A percentile compares a stretch with the other conserved stretches of the same genome.
Evolutionary conservation across 1,140 invertebrate species (phyloP).

Genomic region (Cherax destructor): DNA sequence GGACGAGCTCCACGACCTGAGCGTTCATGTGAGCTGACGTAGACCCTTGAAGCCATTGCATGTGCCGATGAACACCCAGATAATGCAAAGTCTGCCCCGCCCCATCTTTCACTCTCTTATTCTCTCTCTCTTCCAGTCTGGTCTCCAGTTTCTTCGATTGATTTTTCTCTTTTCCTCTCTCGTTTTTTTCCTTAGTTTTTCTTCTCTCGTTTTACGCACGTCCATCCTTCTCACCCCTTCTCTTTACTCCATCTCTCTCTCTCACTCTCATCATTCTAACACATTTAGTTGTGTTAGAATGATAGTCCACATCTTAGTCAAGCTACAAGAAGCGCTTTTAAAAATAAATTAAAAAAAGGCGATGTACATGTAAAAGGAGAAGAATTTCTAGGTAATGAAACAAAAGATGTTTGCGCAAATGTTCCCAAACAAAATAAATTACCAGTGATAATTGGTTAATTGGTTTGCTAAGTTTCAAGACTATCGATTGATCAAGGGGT

Average conservation of each 20-base stretch:
- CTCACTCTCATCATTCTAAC: too few relatives aligned
- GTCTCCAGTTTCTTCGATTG: not conserved
- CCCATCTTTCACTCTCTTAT: not conserved
- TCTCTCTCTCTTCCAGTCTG: not conserved
- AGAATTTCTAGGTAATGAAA: too few relatives aligned
- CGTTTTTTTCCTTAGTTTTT: not conserved
- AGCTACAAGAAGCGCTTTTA: too few relatives aligned
- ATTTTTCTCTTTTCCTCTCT: not conserved
- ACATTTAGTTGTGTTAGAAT: too few relatives aligned
- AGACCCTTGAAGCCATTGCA: constrained; percentile 17
- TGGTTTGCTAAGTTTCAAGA: too few relatives aligned
- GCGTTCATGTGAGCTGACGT: constrained; percentile 8
- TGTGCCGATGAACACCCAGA: constrained; percentile 46
- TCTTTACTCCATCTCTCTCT: not conserved
- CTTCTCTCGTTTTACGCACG: not conserved
- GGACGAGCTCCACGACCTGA: not conserved
- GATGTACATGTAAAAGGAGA: too few relatives aligned
- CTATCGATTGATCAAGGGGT: too few relatives aligned
- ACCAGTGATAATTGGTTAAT: too few relatives aligned
- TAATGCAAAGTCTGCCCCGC: constrained; percentile 28
- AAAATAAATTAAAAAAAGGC: too few relatives aligned
- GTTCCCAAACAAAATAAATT: too few relatives aligned
- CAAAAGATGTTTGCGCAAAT: too few relatives aligned
- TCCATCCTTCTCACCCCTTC: not conserved
- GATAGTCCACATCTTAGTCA: too few relatives aligned